A percentile compares a stretch with the other conserved stretches of the same genome.
Evolutionary conservation across 30 jellyfish, hydroid and myxozoan species (phyloP).

Genomic region (Cassiopea andromeda): DNA sequence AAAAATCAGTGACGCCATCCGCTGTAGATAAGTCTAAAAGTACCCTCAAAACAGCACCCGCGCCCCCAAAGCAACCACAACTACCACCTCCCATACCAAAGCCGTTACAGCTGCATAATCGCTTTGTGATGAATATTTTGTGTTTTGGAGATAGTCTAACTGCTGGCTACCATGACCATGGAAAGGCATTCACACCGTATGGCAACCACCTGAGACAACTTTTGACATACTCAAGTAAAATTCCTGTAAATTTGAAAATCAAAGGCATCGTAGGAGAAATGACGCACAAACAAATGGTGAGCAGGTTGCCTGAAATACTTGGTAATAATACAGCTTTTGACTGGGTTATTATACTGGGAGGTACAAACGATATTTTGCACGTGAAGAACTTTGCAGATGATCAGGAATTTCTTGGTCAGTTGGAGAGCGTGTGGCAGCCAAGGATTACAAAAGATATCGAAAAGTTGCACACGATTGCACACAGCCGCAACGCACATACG

Average conservation of each 20-base stretch:
- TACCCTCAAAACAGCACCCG: slow-evolving; percentile 19
- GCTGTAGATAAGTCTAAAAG: slow-evolving; percentile 20
- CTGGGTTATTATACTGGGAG: slow-evolving; percentile 95
- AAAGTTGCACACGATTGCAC: slow-evolving; percentile 87
- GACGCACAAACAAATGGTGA: slow-evolving; percentile 98
- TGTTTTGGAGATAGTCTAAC: slow-evolving; percentile 99
- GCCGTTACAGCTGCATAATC: slow-evolving; percentile 77
- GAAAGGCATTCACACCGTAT: slow-evolving; percentile 89
- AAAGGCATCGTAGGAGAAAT: slow-evolving; percentile 98
- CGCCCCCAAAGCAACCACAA: slow-evolving; percentile 37
- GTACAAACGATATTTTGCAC: slow-evolving; percentile 96
- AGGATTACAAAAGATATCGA: slow-evolving; percentile 93
- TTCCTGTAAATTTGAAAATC: slow-evolving; percentile 72
- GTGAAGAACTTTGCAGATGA: slow-evolving; percentile 98
- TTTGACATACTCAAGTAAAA: slow-evolving; percentile 39
- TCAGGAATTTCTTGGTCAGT: slow-evolving; percentile 90
- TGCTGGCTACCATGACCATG: slow-evolving; percentile 96
- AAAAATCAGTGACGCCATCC: slow-evolving; percentile 15
- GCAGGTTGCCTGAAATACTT: slow-evolving; percentile 89
- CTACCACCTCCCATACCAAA: slow-evolving; percentile 84
- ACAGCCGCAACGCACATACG: slow-evolving; percentile 90
- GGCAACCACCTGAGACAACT: slow-evolving; percentile 72
- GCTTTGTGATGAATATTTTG: slow-evolving; percentile 65
- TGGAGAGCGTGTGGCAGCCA: slow-evolving; percentile 98
- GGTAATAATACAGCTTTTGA: slow-evolving; percentile 89